A percentile compares a stretch with the other conserved stretches of the same genome.
Evolutionary conservation across 2,797 vertebrate genomes (phyloP).

Genomic region (Hydrocynus forskahlii): DNA sequence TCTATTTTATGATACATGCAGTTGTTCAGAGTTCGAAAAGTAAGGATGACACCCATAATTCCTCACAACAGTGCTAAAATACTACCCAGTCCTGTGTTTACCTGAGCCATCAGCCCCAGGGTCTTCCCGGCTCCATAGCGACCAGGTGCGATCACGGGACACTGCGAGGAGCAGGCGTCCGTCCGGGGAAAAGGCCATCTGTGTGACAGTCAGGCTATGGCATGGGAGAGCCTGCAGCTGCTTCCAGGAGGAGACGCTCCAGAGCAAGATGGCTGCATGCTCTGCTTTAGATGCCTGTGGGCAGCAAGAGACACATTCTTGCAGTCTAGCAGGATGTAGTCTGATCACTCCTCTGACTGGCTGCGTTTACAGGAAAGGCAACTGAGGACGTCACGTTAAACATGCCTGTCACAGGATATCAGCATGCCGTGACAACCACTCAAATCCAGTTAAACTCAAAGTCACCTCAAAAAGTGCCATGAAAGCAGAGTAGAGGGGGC

Average conservation of each 20-base stretch:
- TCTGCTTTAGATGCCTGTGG: constrained; percentile 91
- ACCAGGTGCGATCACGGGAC: constrained; percentile 96
- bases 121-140: constrained; percentile 85
- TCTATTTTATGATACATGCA: neutral
- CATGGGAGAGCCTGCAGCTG: constrained; percentile 87
- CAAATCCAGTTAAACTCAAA: constrained; percentile 5
- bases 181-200: constrained; percentile 93
- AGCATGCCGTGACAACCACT: neutral
- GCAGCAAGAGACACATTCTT: neutral
- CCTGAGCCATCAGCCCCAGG: constrained; percentile 73
- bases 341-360: too few relatives aligned
- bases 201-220: constrained; percentile 94
- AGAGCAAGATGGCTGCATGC: constrained; percentile 91
- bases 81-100: constrained; percentile 59
- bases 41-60: neutral
- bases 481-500: neutral
- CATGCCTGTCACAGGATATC: neutral
- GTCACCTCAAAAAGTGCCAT: constrained; percentile 6
- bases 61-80: neutral
- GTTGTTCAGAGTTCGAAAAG: neutral
- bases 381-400: neutral
- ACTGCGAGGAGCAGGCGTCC: constrained; percentile 87
- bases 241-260: constrained; percentile 89
- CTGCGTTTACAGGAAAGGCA: neutral
- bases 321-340: neutral